Percentiles rank a stretch among this genome's conserved stretches.
Conservation (phyloP, 2,113 vertebrate genomes). For the Pelobates fuscus region DNA sequence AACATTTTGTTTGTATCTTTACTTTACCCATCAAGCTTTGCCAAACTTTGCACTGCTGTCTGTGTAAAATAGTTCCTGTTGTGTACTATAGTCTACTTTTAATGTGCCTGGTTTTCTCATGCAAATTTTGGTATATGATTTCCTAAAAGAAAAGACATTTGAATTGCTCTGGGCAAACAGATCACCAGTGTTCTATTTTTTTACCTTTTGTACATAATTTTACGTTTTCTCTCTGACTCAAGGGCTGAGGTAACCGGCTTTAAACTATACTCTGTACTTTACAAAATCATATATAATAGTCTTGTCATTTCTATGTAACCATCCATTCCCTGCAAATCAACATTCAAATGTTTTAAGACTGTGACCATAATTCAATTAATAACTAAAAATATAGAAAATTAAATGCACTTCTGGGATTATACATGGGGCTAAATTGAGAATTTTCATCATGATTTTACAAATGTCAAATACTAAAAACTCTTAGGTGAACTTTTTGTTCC, state of each 20-base stretch:
- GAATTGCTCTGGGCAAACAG: slow-evolving; percentile 70
- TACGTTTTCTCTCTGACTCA: slow-evolving; percentile 63
- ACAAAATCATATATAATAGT: background rate
- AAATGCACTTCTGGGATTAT: background rate
- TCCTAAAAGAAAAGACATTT: slow-evolving; percentile 72
- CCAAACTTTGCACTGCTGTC: slow-evolving; percentile 84
- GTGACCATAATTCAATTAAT: too few species aligned
- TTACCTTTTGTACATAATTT: slow-evolving; percentile 27
- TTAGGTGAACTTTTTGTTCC: too few species aligned
- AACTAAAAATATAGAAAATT: background rate
- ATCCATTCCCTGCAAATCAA: background rate
- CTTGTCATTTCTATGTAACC: background rate
- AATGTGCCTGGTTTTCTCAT: slow-evolving; percentile 76
- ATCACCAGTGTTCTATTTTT: slow-evolving; percentile 63
- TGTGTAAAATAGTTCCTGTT: slow-evolving; percentile 80
- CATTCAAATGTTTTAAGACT: too few species aligned
- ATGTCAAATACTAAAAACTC: too few species aligned
- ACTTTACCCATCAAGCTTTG: slow-evolving; percentile 72
- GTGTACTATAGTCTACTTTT: slow-evolving; percentile 77
- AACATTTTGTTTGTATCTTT: slow-evolving; percentile 69
- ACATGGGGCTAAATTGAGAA: background rate
- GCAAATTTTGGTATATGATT: slow-evolving; percentile 77
- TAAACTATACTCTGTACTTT: background rate
- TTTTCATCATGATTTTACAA: background rate
- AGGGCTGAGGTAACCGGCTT: slow-evolving; percentile 64